Evolutionary conservation across 2,888 invertebrate species (phyloP).

Genomic region (Cheilosia vernalis): DNA sequence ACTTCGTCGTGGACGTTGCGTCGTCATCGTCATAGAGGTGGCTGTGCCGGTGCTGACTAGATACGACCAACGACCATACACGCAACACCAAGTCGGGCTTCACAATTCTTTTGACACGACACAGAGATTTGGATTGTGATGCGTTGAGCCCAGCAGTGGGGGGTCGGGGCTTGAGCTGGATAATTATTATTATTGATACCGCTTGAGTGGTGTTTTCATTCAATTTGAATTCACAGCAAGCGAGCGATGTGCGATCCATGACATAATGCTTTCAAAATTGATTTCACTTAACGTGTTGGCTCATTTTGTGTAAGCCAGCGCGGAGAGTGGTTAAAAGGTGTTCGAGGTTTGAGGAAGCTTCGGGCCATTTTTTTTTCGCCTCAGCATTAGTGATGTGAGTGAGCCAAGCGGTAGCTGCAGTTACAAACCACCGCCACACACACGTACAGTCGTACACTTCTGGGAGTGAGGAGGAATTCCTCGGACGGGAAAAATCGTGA

Average conservation of each 20-base stretch:
- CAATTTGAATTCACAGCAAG: conserved; percentile 55
- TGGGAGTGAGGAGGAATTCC: not conserved
- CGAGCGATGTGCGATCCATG: conserved; percentile 40
- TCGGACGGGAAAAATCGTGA: conserved; percentile 30
- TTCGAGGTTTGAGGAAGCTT: conserved; percentile 10
- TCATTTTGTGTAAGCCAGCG: conserved; percentile 22
- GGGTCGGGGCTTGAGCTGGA: conserved; percentile 22
- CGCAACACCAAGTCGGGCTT: conserved; percentile 42
- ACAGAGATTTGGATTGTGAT: not conserved
- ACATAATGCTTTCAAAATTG: conserved; percentile 61
- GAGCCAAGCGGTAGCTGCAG: conserved; percentile 2
- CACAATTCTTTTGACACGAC: conserved; percentile 11
- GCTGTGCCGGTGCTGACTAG: conserved; percentile 9
- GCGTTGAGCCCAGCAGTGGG: not conserved
- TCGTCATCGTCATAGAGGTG: not conserved
- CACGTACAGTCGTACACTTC: no score
- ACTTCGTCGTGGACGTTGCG: not conserved
- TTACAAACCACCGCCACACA: conserved; percentile 12
- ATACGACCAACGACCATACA: conserved; percentile 13
- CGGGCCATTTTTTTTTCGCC: not conserved
- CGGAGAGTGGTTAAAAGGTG: conserved; percentile 19
- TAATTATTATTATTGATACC: conserved; percentile 55
- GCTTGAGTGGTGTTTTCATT: conserved; percentile 60
- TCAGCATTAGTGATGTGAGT: not conserved
- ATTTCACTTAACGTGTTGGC: conserved; percentile 58